A percentile compares a stretch with the other conserved stretches of the same genome.
Conservation (phyloP, 2,797 vertebrate genomes). For the Petrocephalus sullivani region DNA sequence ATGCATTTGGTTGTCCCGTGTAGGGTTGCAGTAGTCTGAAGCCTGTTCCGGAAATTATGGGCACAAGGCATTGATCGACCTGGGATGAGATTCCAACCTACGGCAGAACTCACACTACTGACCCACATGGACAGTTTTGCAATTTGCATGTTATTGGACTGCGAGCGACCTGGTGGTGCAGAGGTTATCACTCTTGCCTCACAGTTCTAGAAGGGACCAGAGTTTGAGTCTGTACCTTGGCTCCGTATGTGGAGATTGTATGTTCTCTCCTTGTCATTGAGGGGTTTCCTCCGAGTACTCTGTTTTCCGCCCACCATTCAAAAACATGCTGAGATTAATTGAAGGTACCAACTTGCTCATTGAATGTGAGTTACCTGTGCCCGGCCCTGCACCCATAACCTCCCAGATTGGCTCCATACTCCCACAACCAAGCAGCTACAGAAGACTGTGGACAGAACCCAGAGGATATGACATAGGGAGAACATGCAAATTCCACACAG, state of each 20-base stretch:
- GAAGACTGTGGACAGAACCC: neutral
- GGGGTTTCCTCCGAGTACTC: neutral
- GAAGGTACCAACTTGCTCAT: neutral
- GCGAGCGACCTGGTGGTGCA: neutral
- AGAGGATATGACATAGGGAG: neutral
- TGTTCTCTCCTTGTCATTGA: neutral
- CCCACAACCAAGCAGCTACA: neutral
- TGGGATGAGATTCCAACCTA: neutral
- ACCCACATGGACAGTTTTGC: neutral
- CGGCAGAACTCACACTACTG: neutral
- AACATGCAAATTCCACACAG: neutral
- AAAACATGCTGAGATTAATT: neutral
- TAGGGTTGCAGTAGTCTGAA: neutral
- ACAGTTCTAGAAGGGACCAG: neutral
- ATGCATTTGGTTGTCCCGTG: neutral
- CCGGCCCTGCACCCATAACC: neutral
- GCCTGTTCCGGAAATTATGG: neutral
- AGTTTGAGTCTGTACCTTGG: neutral
- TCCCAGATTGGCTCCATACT: neutral
- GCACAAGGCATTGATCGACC: neutral
- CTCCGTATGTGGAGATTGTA: neutral
- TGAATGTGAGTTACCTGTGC: neutral
- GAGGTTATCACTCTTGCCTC: neutral
- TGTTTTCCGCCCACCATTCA: neutral
- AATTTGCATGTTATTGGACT: neutral